Conservation (phyloP, 2,888 invertebrate genomes). For the Micropterix aruncella region DNA sequence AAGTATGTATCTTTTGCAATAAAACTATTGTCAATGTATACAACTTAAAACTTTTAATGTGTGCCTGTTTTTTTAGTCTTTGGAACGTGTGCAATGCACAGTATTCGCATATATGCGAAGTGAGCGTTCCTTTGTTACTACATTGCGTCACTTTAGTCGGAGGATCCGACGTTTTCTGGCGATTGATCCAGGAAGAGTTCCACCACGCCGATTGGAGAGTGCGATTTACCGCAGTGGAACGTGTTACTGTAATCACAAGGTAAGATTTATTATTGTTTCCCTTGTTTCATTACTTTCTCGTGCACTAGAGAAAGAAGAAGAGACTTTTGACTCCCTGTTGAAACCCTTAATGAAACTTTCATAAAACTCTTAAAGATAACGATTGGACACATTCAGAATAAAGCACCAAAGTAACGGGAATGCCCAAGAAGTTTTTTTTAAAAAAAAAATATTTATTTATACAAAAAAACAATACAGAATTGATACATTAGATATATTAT, state of each 20-base stretch:
- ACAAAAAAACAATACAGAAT: too few species aligned
- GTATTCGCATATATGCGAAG: constrained; percentile 87
- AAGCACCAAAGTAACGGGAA: too few species aligned
- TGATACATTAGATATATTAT: too few species aligned
- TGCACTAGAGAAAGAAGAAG: too few species aligned
- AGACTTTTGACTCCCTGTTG: too few species aligned
- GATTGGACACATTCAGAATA: too few species aligned
- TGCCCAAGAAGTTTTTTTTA: too few species aligned
- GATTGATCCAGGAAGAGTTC: constrained; percentile 89
- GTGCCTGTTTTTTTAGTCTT: constrained; percentile 45
- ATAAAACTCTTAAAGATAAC: too few species aligned
- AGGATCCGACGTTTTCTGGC: constrained; percentile 93
- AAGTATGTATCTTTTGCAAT: constrained; percentile 42
- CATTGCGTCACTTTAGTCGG: constrained; percentile 90
- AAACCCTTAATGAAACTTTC: too few species aligned
- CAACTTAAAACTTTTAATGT: constrained; percentile 1
- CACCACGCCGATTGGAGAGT: constrained; percentile 79
- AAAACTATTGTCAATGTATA: constrained; percentile 2
- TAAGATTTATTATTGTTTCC: too few species aligned
- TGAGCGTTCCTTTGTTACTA: constrained; percentile 81
- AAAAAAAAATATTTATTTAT: too few species aligned
- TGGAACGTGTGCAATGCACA: constrained; percentile 89
- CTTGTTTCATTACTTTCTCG: too few species aligned
- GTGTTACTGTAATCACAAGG: constrained; percentile 82
- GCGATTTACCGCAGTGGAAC: constrained; percentile 89